Evolutionary conservation across 1,140 invertebrate genomes (phyloP).

Genomic region (Homarus americanus): DNA sequence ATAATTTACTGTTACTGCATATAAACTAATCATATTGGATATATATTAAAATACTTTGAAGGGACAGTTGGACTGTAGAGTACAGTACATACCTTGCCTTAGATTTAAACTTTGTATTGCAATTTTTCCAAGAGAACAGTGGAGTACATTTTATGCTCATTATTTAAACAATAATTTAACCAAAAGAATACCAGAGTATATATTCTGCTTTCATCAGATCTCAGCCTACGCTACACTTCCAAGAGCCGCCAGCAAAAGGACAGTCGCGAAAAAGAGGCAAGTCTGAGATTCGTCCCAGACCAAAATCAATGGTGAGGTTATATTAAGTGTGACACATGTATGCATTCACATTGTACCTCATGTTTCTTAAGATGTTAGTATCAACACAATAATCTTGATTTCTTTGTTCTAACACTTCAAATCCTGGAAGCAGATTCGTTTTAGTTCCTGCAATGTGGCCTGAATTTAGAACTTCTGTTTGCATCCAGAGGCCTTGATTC

Average conservation of each 20-base stretch:
- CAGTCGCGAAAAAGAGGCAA: constrained; percentile 68
- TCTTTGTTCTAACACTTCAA: too few species aligned
- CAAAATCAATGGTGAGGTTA: constrained; percentile 67
- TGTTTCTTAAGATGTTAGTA: too few species aligned
- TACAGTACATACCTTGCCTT: too few species aligned
- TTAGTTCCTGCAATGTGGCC: too few species aligned
- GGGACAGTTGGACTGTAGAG: too few species aligned
- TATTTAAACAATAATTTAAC: neutral
- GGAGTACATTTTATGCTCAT: neutral
- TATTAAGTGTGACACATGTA: too few species aligned
- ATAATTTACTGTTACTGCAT: too few species aligned
- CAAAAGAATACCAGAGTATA: neutral
- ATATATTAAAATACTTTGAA: neutral
- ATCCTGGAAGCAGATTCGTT: too few species aligned
- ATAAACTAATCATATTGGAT: neutral
- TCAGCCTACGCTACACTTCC: constrained; percentile 73
- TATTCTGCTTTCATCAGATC: constrained; percentile 24
- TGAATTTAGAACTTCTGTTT: too few species aligned
- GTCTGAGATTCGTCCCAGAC: constrained; percentile 64
- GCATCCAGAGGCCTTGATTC: too few species aligned
- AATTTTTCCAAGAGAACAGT: neutral
- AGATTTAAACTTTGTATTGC: too few species aligned
- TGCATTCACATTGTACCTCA: neutral
- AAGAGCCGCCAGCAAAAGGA: constrained; percentile 65
- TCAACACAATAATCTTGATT: too few species aligned